phyloP scores from a whole-genome alignment of 1,140 invertebrate species.

The Rhagoletis zephyria region DNA sequence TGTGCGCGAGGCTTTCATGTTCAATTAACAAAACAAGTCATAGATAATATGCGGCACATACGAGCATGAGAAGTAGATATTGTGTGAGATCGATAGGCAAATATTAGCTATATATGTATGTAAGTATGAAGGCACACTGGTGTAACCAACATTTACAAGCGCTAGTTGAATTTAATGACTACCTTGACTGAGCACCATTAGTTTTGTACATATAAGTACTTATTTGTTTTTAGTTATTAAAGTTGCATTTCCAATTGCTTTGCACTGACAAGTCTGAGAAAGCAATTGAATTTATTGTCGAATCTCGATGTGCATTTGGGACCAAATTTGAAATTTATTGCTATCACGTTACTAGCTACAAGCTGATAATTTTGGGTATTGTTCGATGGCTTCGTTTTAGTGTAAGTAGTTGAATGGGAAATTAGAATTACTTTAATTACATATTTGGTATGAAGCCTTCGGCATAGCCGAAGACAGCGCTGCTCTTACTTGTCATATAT shows the following conservation, averaged over 20 bases:
- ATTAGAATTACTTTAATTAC: too few species aligned
- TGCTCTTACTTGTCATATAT: too few species aligned
- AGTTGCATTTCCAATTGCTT: neutral
- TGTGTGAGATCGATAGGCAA: neutral
- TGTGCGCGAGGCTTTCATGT: slow-evolving; percentile 18
- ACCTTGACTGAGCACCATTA: neutral
- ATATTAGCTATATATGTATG: neutral
- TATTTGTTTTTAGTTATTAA: too few species aligned
- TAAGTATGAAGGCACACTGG: neutral
- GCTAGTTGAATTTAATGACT: neutral
- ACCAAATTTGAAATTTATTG: neutral
- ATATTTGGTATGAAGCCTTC: too few species aligned
- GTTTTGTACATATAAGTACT: too few species aligned
- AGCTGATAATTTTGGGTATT: too few species aligned
- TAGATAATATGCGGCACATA: neutral
- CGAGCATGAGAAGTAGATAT: neutral
- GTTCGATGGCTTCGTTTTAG: too few species aligned
- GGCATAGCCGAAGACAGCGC: too few species aligned
- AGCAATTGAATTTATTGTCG: neutral
- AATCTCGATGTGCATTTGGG: neutral
- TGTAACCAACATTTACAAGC: neutral
- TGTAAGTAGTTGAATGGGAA: too few species aligned
- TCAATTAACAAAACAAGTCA: slow-evolving; percentile 48
- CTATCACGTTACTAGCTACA: too few species aligned
- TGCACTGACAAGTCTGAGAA: neutral